Conservation (phyloP, 2,888 invertebrate species). For the Nomada lathburiana region DNA sequence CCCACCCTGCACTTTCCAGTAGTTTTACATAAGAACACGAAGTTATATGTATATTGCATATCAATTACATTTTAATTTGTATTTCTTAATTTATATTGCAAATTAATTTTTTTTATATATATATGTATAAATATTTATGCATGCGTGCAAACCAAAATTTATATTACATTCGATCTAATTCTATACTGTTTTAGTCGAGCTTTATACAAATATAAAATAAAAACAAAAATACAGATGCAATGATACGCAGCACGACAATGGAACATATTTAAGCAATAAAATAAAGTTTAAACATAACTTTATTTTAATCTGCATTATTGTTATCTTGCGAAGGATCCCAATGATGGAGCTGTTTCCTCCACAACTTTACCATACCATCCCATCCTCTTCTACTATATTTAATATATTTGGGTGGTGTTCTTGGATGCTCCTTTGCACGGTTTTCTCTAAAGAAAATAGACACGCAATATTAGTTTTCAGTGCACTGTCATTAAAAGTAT, state of each 20-base stretch:
- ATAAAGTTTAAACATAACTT: constrained; percentile 32
- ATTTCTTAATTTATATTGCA: constrained; percentile 24
- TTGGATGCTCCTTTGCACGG: constrained; percentile 91
- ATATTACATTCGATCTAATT: constrained; percentile 32
- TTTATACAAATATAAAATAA: constrained; percentile 52
- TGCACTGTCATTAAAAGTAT: background rate
- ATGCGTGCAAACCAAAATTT: constrained; percentile 23
- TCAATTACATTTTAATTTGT: constrained; percentile 1
- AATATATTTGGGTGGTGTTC: constrained; percentile 94
- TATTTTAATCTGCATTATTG: constrained; percentile 37
- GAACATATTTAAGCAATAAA: constrained; percentile 28
- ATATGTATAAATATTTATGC: constrained; percentile 24
- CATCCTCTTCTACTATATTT: constrained; percentile 97
- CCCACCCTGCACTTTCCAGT: background rate
- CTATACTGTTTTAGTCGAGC: constrained; percentile 1
- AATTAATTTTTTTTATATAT: background rate
- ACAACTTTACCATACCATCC: constrained; percentile 94
- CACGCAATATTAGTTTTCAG: constrained; percentile 7
- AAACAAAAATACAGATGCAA: constrained; percentile 13
- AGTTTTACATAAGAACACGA: constrained; percentile 8
- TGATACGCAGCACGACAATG: background rate
- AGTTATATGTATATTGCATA: constrained; percentile 18
- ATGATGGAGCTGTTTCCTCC: constrained; percentile 93
- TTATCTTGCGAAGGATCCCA: constrained; percentile 88
- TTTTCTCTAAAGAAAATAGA: constrained; percentile 84